Evolutionary conservation across 1,140 invertebrate genomes (phyloP), one percentile per base, ranked within the genome.

Genomic region (Zaprionus ghesquierei): DNA sequence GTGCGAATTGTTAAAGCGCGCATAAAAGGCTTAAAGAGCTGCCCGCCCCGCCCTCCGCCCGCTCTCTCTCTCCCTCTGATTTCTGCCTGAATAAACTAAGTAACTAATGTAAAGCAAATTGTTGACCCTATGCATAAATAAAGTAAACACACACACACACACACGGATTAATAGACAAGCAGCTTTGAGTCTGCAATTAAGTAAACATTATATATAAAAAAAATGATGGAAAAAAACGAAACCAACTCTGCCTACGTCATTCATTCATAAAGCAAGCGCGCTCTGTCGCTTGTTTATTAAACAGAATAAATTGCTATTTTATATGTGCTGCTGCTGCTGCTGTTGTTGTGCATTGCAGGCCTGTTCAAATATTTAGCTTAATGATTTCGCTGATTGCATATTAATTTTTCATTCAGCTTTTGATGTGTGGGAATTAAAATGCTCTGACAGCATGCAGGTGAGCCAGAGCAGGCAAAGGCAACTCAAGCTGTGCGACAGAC

Each of bases 311-410:
- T 81, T 75, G 79, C 58, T 66, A 35, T 51, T 27, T 58, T 62
- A 53, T 33, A 61, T 79, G 59, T 75, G 59, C 71, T 29, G 27
- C 27, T 29, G n/a, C 35, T 15, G 35, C 6, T 33, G 31, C 13
- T 33, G 31, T 33, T 33, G 62, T 82, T 68, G 71, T 75, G 64
- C 33, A 61, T 75, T 72, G 59, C 33, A 51, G 22, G 50, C 22
- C 15, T 51, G 64, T 58, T 29, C 33, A 64, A 75, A 60, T 55
- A 62, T 69, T 81, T 38, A 64, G 56, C 80, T 65, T 72, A 82
- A 79, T 76, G 71, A 76, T 60, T 73, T 49, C 44, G 72, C 51
- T 44, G 76, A 65, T 73, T 89, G 82, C 84, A 87, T 87, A 89
- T 89, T 60, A 89, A 87, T 82, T 60, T 33, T 85, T 49, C 73